These are phyloP conservation scores for Cydia amplana DNA, from an alignment of 1,140 invertebrate genomes.

Conservation along the genomic window DNA sequence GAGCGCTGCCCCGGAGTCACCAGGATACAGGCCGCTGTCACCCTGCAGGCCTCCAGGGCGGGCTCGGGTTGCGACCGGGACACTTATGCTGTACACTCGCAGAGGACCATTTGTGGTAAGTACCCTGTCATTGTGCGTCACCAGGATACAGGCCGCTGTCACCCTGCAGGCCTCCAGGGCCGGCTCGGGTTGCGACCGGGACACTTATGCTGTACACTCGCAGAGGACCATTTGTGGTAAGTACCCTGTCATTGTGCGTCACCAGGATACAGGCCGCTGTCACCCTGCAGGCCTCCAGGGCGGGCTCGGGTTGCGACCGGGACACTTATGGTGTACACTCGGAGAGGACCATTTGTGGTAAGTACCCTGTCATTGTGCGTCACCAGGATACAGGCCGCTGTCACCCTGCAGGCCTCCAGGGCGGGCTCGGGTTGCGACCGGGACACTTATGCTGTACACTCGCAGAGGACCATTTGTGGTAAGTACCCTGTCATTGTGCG, in stretches of 20 bases:
- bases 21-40: slow-evolving; percentile 84
- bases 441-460: slow-evolving; percentile 93
- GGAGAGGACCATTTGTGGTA: slow-evolving; percentile 94
- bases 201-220: slow-evolving; percentile 93
- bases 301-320: slow-evolving; percentile 94
- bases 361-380: slow-evolving; percentile 74
- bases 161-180: slow-evolving; percentile 90
- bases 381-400: slow-evolving; percentile 83
- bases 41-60: slow-evolving; percentile 90
- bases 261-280: slow-evolving; percentile 85
- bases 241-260: slow-evolving; percentile 70
- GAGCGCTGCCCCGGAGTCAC: slow-evolving; percentile 86
- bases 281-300: slow-evolving; percentile 88
- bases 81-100: slow-evolving; percentile 92
- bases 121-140: slow-evolving; percentile 73
- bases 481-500: slow-evolving; percentile 71
- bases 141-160: slow-evolving; percentile 85
- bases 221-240: slow-evolving; percentile 94
- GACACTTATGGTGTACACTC: slow-evolving; percentile 94
- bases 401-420: slow-evolving; percentile 89
- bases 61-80: slow-evolving; percentile 95
- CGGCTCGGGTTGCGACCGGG: slow-evolving; percentile 94
- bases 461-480: slow-evolving; percentile 94
- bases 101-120: slow-evolving; percentile 93
- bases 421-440: slow-evolving; percentile 95